Percentiles rank a stretch among this genome's conserved stretches.
phyloP scores from a whole-genome alignment of 2,888 invertebrate genomes.

The Zaprionus lineosus region DNA sequence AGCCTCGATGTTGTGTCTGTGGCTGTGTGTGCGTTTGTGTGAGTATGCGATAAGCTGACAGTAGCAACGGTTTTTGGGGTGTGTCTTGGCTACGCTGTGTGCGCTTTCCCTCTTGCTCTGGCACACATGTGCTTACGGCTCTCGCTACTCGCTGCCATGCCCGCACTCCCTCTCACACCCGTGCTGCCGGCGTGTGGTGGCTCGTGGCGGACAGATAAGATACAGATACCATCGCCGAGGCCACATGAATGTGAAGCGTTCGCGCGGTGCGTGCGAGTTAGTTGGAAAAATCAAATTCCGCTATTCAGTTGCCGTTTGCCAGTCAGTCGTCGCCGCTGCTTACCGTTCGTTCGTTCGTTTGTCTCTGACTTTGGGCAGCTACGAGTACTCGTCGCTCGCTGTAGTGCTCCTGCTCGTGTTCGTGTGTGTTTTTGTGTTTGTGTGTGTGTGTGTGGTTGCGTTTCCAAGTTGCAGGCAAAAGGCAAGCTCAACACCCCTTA shows the following conservation, averaged over 20 bases:
- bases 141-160: conserved; percentile 54
- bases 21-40: not conserved
- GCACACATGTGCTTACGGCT: conserved; percentile 8
- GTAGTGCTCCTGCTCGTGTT: too few species aligned
- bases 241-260: conserved; percentile 24
- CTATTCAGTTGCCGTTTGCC: conserved; percentile 61
- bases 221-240: conserved; percentile 31
- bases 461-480: conserved; percentile 47
- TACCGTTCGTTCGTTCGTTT: conserved; percentile 40
- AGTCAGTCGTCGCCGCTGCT: conserved; percentile 43
- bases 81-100: conserved; percentile 46
- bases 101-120: conserved; percentile 36
- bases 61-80: conserved; percentile 55
- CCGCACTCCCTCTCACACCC: conserved; percentile 38
- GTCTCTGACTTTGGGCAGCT: conserved; percentile 23
- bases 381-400: conserved; percentile 39
- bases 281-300: conserved; percentile 68
- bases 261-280: conserved; percentile 38
- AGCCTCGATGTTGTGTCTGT: too few species aligned
- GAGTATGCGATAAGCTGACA: conserved; percentile 27
- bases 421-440: conserved; percentile 11
- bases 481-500: too few species aligned
- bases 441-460: conserved; percentile 23
- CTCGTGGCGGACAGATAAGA: conserved; percentile 46
- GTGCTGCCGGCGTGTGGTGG: conserved; percentile 10